Evolutionary conservation across 2,888 invertebrate species (phyloP), one percentile per base, ranked within the genome.

Genomic region (Meghimatium bilineatum): DNA sequence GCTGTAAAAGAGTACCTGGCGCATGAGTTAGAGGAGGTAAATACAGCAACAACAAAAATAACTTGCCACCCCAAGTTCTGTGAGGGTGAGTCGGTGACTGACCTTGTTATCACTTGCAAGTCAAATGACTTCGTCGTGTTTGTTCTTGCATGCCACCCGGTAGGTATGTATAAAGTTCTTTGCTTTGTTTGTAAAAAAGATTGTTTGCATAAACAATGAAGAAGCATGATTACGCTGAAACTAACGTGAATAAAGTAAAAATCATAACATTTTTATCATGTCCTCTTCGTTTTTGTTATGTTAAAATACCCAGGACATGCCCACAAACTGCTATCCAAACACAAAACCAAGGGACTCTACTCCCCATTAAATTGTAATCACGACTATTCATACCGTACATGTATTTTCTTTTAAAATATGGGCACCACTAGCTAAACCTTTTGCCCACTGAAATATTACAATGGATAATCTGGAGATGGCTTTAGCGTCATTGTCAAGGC

Each of bases 151-250:
- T 44, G n/a, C 78, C 44, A 66, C 26, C 32, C 44, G 14, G 66
- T 23, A 32, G 49, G 44, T 3, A 49, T 2, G 38, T 67, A 67
- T 20, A 63, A 63, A 29, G 78, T 12, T 29, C 38, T 56, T 32
- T 38, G 63, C 36, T 78, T 60, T 23, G 49, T 67, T 44, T 63
- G 66, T 20, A 63, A 29, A 38, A 29, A 66, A 5, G 78, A 0
- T 67, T 44, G 38, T 26, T 26, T 34, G 26, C 26, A 60, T 60
- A 77, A 20, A 38, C 36, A 63, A 23, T 63, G 77, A 20, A 77
- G 26, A 1, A 77, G 63, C 77, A 77, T 60, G 77, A n/a, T 63
- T 77, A n/a, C 26, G 63, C n/a, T 17, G 60, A 63, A 5, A 29
- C 26, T 36, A 1, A 63, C n/a, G 26, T 26, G 3, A n/a, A 63